A percentile compares a stretch with the other conserved stretches of the same genome.
Evolutionary conservation across 2,888 invertebrate species (phyloP).

Genomic region (Belgica antarctica): DNA sequence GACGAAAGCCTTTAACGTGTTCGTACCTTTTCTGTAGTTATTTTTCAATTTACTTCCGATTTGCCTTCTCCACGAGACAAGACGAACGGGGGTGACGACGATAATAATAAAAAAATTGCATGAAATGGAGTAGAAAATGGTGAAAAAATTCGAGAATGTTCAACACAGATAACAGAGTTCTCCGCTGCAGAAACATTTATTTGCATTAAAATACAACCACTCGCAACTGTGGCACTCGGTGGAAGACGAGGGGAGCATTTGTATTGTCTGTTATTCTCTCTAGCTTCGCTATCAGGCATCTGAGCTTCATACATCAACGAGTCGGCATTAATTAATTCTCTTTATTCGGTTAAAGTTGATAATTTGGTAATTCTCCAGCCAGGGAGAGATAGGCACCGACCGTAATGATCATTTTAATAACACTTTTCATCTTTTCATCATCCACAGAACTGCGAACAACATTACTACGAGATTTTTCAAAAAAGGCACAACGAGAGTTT

Average conservation of each 20-base stretch:
- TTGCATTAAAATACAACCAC: conserved; percentile 38
- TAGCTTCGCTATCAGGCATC: conserved; percentile 4
- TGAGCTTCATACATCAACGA: conserved; percentile 5
- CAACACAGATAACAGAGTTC: conserved; percentile 30
- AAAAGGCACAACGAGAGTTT: not conserved
- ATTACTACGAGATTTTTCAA: conserved; percentile 7
- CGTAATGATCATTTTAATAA: conserved; percentile 19
- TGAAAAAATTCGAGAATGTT: conserved; percentile 33
- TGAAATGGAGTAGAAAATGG: conserved; percentile 41
- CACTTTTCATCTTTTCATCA: conserved; percentile 6
- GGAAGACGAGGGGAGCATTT: conserved; percentile 15
- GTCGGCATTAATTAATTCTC: conserved; percentile 1
- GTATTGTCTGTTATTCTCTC: not conserved
- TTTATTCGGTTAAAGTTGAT: not conserved
- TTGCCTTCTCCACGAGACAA: not conserved
- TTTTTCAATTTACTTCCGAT: conserved; percentile 41
- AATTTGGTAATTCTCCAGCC: conserved; percentile 10
- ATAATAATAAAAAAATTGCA: conserved; percentile 40
- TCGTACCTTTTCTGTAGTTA: conserved; percentile 24
- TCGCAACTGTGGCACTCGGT: not conserved
- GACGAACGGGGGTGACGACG: conserved; percentile 14
- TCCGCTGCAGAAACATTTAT: conserved; percentile 28
- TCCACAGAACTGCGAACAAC: not conserved
- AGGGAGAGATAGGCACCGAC: not conserved
- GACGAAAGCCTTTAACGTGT: conserved; percentile 2